Evolutionary conservation across 2,888 invertebrate genomes (phyloP), one percentile per base, ranked within the genome.

Genomic region (Octodonta nipae): DNA sequence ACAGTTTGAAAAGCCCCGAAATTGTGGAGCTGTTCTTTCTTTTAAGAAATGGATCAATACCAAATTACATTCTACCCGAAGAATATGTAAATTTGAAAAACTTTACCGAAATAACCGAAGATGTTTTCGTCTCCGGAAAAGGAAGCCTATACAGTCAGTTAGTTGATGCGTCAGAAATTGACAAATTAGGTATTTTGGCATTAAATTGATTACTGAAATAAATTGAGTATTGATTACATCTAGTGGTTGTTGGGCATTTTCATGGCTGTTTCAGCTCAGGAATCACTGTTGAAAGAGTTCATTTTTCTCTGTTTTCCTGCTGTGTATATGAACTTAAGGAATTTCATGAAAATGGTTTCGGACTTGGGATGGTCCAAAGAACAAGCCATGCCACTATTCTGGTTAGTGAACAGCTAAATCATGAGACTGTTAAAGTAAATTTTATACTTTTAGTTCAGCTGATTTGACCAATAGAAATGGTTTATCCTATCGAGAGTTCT

Each of bases 251-350:
- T 20, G n/a, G n/a, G 7, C 6, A 20, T 7, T 20, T 20, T 20
- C 20, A 20, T 20, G n/a, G 6, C 20, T 20, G n/a, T 40, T 60
- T 11, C 53, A 75, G 75, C 71, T 42, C 75, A 75, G 55, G 63
- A 68, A 32, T 55, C 66, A 15, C 44, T 75, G 38, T 72, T 68
- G 49, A 61, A 63, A 24, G 72, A 73, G 47, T 76, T 71, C 49
- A 49, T 73, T 30, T 46, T 66, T 30, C 54, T 65, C 51, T 65
- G 67, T 22, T 70, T 61, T 45, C 76, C 77, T 0, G 67, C 70
- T 20, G 51, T 65, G 25, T 69, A 66, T 43, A 71, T 78, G 73
- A 70, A 70, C 37, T 53, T 60, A 4, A 51, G 58, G 20, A 53
- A 63, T 2, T 78, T 78, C 51, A 52, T 63, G 0, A 64, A 64